These are phyloP conservation scores for Patiria miniata DNA, from an alignment of 35 echinoderm and acorn worm species.

Conservation along the genomic window DNA sequence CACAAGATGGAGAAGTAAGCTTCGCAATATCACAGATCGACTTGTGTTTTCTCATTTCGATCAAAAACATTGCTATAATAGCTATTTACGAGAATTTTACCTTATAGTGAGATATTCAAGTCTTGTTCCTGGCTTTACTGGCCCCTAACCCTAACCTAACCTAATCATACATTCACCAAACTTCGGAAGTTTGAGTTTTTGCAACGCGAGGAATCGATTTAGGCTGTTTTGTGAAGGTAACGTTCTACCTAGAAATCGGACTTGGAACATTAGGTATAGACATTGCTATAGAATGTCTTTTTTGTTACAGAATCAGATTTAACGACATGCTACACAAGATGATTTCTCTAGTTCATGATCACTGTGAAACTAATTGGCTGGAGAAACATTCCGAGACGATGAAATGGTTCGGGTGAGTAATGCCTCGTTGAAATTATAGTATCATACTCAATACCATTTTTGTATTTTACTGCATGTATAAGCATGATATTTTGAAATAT, in stretches of 20 bases:
- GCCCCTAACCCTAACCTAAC: neutral
- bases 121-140: neutral
- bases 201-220: neutral
- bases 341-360: neutral
- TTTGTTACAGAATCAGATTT: neutral
- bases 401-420: neutral
- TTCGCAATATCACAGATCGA: too few species aligned
- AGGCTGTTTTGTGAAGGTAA: too few species aligned
- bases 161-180: neutral
- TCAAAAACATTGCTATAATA: too few species aligned
- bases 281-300: neutral
- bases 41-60: too few species aligned
- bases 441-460: too few species aligned
- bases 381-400: neutral
- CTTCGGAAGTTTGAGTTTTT: too few species aligned
- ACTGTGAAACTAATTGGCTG: neutral
- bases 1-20: constrained; percentile 98
- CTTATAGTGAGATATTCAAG: neutral
- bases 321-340: neutral
- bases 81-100: neutral
- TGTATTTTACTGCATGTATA: too few species aligned
- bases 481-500: too few species aligned
- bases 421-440: neutral
- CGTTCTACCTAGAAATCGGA: too few species aligned
- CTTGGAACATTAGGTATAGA: too few species aligned